Evolutionary conservation across 2,888 invertebrate species (phyloP).

Genomic region (Elysia crispata): DNA sequence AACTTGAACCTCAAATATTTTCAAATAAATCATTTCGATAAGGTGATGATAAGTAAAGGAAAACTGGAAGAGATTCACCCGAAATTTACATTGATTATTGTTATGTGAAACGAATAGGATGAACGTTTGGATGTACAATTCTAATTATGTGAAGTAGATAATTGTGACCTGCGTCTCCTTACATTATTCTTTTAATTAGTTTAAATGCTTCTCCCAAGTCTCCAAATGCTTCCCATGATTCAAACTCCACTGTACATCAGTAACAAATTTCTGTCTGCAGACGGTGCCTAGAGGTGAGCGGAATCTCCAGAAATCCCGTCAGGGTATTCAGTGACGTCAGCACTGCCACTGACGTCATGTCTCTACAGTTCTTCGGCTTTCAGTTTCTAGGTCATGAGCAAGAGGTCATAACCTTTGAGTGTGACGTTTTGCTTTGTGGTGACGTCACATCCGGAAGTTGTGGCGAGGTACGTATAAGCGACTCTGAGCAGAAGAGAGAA

Average conservation of each 20-base stretch:
- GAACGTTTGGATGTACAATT: no score
- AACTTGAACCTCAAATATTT: no score
- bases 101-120: no score
- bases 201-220: no score
- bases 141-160: no score
- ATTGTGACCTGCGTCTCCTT: no score
- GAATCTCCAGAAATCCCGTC: conserved; percentile 28
- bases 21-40: no score
- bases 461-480: neutral
- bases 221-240: no score
- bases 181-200: no score
- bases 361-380: conserved; percentile 46
- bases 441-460: conserved; percentile 32
- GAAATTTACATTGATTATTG: no score
- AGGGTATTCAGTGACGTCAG: conserved; percentile 35
- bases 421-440: conserved; percentile 45
- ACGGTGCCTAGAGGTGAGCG: neutral
- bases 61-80: no score
- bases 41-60: no score
- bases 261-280: neutral
- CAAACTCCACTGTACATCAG: conserved; percentile 3
- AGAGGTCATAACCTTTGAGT: conserved; percentile 45
- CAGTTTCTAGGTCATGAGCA: conserved; percentile 42
- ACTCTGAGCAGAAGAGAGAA: neutral
- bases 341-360: conserved; percentile 34